These are phyloP conservation scores for Anastrepha obliqua DNA, from an alignment of 1,140 invertebrate species.

Conservation along the genomic window DNA sequence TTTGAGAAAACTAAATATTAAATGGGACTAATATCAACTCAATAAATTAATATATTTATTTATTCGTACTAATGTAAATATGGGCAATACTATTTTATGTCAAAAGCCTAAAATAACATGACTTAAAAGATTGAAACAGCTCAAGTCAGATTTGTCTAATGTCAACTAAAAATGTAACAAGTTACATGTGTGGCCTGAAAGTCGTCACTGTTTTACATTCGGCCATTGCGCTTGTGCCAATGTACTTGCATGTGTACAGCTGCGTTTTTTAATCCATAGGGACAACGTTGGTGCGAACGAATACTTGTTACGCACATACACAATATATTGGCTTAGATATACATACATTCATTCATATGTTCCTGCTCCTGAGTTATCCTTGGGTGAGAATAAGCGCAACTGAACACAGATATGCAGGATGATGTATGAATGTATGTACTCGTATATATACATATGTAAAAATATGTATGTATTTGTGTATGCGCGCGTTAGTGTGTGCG, in stretches of 20 bases:
- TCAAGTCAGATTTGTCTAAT: neutral
- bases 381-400: constrained; percentile 26
- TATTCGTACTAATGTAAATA: no score
- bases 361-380: constrained; percentile 42
- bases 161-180: constrained; percentile 21
- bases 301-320: constrained; percentile 60
- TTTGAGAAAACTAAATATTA: no score
- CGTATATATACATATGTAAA: constrained; percentile 10
- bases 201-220: neutral
- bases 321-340: neutral
- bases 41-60: no score
- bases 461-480: constrained; percentile 45
- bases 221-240: neutral
- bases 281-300: constrained; percentile 73
- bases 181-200: neutral
- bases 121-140: no score
- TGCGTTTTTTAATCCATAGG: constrained; percentile 63
- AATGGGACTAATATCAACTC: no score
- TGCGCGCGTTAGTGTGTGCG: constrained; percentile 52
- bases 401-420: neutral
- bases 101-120: no score
- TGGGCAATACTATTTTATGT: no score
- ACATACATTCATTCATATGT: constrained; percentile 57
- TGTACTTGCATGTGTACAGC: constrained; percentile 39
- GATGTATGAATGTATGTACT: no score